Percentiles rank a stretch among this genome's conserved stretches.
Evolutionary conservation across 2,113 vertebrate species (phyloP).

Genomic region (Todiramphus saurophagus): DNA sequence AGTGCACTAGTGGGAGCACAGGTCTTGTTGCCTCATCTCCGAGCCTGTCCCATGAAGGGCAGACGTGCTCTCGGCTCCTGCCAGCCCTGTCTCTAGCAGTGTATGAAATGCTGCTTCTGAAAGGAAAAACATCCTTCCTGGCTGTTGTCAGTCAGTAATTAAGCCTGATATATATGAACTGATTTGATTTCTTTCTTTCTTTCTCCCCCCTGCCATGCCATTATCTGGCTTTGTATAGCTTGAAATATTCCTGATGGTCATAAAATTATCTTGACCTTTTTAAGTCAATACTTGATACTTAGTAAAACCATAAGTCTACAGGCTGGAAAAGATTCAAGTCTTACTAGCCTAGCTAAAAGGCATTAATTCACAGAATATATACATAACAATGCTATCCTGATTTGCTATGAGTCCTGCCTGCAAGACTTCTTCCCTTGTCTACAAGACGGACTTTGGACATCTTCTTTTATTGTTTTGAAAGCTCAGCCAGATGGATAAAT

Average conservation of each 20-base stretch:
- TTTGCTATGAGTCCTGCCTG: not conserved
- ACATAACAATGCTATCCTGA: not conserved
- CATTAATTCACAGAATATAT: not conserved
- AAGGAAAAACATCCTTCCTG: not conserved
- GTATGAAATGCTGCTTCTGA: not conserved
- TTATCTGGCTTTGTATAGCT: constrained; percentile 21
- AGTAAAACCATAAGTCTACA: not conserved
- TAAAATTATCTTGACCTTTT: constrained; percentile 46
- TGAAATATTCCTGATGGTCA: constrained; percentile 13
- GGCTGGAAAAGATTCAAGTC: constrained; percentile 18
- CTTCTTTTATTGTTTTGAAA: not conserved
- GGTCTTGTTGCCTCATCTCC: not conserved
- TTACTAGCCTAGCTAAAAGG: not conserved
- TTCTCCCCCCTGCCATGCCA: not conserved
- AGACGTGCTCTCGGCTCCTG: not conserved
- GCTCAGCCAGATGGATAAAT: not conserved
- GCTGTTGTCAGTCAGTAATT: constrained; percentile 11
- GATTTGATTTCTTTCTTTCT: not conserved
- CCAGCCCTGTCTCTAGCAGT: not conserved
- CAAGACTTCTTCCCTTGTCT: not conserved
- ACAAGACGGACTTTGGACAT: not conserved
- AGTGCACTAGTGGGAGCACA: accelerated
- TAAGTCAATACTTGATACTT: constrained; percentile 30
- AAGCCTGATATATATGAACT: not conserved
- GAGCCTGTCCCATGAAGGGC: accelerated